phyloP scores from a whole-genome alignment of 1,140 invertebrate genomes.

The Trichoplusia ni region DNA sequence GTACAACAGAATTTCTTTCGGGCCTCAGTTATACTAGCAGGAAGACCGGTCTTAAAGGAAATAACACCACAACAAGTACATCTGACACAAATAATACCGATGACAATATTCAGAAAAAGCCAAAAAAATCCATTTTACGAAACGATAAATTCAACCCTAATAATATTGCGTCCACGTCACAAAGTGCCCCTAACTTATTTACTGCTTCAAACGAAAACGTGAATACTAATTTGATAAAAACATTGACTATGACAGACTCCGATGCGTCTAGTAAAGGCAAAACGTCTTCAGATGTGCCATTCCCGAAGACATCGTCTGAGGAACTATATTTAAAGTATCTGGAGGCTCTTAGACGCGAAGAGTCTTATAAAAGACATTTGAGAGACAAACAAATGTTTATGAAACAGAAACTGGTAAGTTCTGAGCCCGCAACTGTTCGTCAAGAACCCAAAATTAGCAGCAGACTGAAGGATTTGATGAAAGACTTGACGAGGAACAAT shows the following conservation, averaged over 20 bases:
- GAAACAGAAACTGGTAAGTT: slow-evolving; percentile 65
- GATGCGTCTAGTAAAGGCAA: slow-evolving; percentile 63
- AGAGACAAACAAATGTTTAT: slow-evolving; percentile 67
- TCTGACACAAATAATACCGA: slow-evolving; percentile 62
- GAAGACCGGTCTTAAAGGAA: slow-evolving; percentile 44
- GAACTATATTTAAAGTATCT: slow-evolving; percentile 74
- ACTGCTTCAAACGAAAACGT: slow-evolving; percentile 51
- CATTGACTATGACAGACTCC: slow-evolving; percentile 55
- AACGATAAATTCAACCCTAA: slow-evolving; percentile 63
- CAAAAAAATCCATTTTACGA: slow-evolving; percentile 71
- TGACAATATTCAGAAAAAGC: slow-evolving; percentile 47
- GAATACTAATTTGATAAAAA: slow-evolving; percentile 41
- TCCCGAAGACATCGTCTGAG: slow-evolving; percentile 68
- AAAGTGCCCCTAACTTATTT: slow-evolving; percentile 70
- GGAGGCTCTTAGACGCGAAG: slow-evolving; percentile 67
- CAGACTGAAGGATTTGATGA: slow-evolving; percentile 65
- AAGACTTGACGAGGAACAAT: slow-evolving; percentile 71
- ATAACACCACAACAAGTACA: slow-evolving; percentile 63
- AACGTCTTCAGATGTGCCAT: slow-evolving; percentile 49
- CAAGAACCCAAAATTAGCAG: slow-evolving; percentile 47
- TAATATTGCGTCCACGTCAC: slow-evolving; percentile 65
- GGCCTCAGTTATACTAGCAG: slow-evolving; percentile 66
- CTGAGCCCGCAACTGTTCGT: slow-evolving; percentile 46
- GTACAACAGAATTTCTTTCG: slow-evolving; percentile 65
- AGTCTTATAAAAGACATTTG: slow-evolving; percentile 66